A percentile compares a stretch with the other conserved stretches of the same genome.
These are phyloP conservation scores for Petrocephalus schoutedeni DNA, from an alignment of 2,797 vertebrate genomes.

Conservation along the genomic window DNA sequence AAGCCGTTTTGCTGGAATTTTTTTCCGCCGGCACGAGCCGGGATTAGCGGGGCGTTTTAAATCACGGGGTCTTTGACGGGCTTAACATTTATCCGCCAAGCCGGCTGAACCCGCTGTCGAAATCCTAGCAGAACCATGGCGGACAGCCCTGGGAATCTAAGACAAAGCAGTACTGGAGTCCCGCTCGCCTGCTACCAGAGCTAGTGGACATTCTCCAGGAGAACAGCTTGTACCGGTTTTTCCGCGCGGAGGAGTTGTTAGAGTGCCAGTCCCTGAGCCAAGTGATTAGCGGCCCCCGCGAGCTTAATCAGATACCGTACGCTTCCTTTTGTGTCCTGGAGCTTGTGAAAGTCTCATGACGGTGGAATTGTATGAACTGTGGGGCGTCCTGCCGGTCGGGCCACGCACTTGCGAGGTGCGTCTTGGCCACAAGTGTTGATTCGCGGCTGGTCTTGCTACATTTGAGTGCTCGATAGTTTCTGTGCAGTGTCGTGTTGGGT, in stretches of 20 bases:
- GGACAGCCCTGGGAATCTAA: slow-evolving; percentile 38
- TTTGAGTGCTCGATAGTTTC: neutral
- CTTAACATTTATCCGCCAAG: slow-evolving; percentile 25
- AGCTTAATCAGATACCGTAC: slow-evolving; percentile 1
- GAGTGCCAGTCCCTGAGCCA: neutral
- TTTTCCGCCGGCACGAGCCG: slow-evolving; percentile 33
- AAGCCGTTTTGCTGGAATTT: slow-evolving; percentile 36
- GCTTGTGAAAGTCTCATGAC: neutral
- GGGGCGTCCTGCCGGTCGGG: neutral
- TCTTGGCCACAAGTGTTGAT: neutral
- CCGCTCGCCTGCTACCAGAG: slow-evolving; percentile 3
- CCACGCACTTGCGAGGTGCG: neutral
- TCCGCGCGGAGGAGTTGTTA: slow-evolving; percentile 16
- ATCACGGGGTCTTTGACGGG: slow-evolving; percentile 47
- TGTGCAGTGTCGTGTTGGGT: neutral
- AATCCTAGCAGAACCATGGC: slow-evolving; percentile 33
- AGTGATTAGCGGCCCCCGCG: neutral
- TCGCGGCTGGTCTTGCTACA: neutral
- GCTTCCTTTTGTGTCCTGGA: neutral
- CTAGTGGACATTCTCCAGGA: slow-evolving; percentile 36
- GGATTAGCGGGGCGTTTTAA: slow-evolving; percentile 53
- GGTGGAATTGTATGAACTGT: neutral
- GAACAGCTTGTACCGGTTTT: slow-evolving; percentile 30
- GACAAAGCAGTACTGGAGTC: slow-evolving; percentile 38
- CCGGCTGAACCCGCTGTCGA: slow-evolving; percentile 28